phyloP scores from a whole-genome alignment of 1,140 invertebrate species.

The Drosophila teissieri region DNA sequence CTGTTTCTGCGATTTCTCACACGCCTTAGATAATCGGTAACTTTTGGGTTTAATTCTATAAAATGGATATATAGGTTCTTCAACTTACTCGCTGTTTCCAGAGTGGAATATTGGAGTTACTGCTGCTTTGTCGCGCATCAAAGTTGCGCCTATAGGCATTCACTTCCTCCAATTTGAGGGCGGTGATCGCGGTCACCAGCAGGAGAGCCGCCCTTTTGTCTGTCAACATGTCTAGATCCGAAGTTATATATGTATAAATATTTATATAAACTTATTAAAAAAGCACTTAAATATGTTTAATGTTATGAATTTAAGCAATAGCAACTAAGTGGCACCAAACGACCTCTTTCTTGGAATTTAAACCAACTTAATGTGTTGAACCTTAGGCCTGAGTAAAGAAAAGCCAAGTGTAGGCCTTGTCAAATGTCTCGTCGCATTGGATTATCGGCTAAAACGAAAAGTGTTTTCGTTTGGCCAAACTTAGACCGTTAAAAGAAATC shows the following conservation, averaged over 20 bases:
- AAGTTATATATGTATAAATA: background rate
- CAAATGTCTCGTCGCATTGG: background rate
- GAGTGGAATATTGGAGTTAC: conserved; percentile 87
- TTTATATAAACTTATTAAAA: no score
- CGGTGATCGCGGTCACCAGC: conserved; percentile 7
- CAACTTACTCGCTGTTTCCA: conserved; percentile 91
- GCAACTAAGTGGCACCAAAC: no score
- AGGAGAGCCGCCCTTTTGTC: conserved; percentile 21
- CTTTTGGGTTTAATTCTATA: background rate
- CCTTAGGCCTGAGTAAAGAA: background rate
- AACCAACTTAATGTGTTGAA: background rate
- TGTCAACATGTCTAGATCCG: background rate
- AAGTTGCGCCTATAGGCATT: conserved; percentile 54
- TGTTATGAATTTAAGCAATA: no score
- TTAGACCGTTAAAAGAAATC: conserved; percentile 53
- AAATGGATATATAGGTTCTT: background rate
- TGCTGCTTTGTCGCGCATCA: conserved; percentile 64
- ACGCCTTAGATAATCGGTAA: conserved; percentile 86
- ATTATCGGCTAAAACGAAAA: conserved; percentile 4
- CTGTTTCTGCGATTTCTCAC: conserved; percentile 92
- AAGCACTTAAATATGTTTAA: no score
- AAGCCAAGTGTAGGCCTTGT: background rate
- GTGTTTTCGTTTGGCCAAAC: conserved; percentile 6
- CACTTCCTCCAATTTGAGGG: background rate
- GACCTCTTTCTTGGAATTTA: background rate